These are phyloP conservation scores for Halichondria panicea DNA, from an alignment of 37 sponge, comb jelly and placozoan genomes.

Conservation along the genomic window DNA sequence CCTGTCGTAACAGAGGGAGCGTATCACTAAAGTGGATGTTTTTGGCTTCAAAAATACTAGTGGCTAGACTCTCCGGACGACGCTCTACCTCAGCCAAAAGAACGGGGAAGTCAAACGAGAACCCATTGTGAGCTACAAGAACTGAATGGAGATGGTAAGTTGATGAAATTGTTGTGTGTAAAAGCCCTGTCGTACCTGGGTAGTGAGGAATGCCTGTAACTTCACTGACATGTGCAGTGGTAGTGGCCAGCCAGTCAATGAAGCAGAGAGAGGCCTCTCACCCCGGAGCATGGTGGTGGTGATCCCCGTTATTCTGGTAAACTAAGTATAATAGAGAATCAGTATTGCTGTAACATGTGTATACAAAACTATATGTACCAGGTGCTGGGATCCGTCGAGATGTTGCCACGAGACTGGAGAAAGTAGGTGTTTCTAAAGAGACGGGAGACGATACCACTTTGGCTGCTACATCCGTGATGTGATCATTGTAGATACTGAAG, in stretches of 20 bases:
- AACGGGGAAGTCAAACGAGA: constrained; percentile 54
- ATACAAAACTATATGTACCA: constrained; percentile 2
- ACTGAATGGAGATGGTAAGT: constrained; percentile 1
- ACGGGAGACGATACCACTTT: constrained; percentile 22
- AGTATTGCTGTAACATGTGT: neutral
- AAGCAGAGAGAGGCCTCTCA: constrained; percentile 20
- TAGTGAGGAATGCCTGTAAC: constrained; percentile 1
- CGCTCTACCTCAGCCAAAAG: constrained; percentile 56
- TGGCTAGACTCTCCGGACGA: neutral
- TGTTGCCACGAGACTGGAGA: constrained; percentile 31
- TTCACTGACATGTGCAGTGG: neutral
- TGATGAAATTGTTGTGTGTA: neutral
- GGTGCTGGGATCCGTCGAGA: neutral
- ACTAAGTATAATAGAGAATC: neutral
- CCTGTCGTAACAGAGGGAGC: constrained; percentile 7
- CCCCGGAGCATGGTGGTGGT: constrained; percentile 11
- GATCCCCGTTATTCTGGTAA: constrained; percentile 29
- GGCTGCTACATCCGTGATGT: constrained; percentile 41
- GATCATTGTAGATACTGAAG: constrained; percentile 28
- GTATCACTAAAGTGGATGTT: constrained; percentile 58
- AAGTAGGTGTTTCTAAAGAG: constrained; percentile 9
- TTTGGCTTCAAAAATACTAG: neutral
- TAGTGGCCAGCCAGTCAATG: constrained; percentile 32
- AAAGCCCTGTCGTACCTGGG: constrained; percentile 39
- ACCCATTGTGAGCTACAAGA: constrained; percentile 67